Base-by-base conservation (phyloP, 2,888 invertebrate genomes). In the Callyntrura guangdongensis region DNA sequence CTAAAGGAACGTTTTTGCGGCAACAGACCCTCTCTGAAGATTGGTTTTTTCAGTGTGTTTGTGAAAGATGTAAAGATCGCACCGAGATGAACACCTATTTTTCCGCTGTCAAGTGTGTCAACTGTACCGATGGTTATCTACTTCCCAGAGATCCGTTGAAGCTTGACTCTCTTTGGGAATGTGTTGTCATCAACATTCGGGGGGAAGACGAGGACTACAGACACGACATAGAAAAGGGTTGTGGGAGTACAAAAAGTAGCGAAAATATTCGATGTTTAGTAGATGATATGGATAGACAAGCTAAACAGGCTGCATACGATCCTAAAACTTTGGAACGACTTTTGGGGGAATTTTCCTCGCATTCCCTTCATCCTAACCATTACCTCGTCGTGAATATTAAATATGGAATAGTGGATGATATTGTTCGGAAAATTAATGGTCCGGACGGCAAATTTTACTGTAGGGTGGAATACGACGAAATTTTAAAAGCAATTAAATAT, bases 11-110 rank as follows among this genome's bases (percentile, higher is more conserved):
- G 5, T 82, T 77, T 3, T 25, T 69, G 17, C 27, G 92, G n/a
- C 67, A 85, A 22, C 47, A 17, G 17, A 61, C 83, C 22, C 59
- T 92, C 5, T n/a, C 22, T 45, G 89, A 91, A 84, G 90, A 91
- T 20, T 92, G 92, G 92, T 92, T 86, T 72, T 92, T 92, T 67
- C 61, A 87, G 36, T 92, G 92, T 49, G 3, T n/a, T n/a, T 92
- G 92, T 81, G 69, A 89, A 17, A 84, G 91, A 74, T 92, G 92
- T 79, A 64, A 4, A n/a, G 92, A 92, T 56, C 74, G 85, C 1
- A 88, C 91, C 0, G 92, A 92, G 49, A 53, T 86, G 14, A 84
- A 84, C 8, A 92, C 92, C 0, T 91, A 81, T 53, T 90, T 91
- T 59, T 91, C 91, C 0, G 91, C 87, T 25, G 25, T 91, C 12